phyloP scores from a whole-genome alignment of 2,797 vertebrate genomes.

The Myoxocephalus aenaeus region DNA sequence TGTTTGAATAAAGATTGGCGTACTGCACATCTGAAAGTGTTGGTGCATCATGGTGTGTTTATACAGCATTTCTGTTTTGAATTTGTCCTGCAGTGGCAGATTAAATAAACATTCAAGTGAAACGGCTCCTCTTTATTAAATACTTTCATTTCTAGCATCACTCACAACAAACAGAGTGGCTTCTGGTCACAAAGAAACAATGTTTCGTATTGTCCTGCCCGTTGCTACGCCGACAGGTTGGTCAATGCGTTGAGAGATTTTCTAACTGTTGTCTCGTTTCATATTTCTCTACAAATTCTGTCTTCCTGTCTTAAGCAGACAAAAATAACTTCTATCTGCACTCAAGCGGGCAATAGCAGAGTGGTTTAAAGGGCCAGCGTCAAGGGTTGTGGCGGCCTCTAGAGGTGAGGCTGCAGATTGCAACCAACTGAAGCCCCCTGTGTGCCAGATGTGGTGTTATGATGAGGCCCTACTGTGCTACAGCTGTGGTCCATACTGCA shows the following conservation, averaged over 20 bases:
- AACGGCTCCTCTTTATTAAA: neutral
- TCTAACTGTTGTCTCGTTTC: neutral
- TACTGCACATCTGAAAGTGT: neutral
- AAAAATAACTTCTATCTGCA: neutral
- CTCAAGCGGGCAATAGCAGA: neutral
- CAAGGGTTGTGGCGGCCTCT: neutral
- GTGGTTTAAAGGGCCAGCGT: neutral
- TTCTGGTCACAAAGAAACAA: neutral
- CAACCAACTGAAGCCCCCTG: neutral
- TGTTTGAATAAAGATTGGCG: no score
- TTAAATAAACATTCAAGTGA: conserved; percentile 2
- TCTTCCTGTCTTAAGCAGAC: neutral
- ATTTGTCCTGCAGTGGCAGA: neutral
- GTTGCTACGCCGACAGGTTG: neutral
- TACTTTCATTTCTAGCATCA: neutral
- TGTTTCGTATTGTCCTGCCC: neutral
- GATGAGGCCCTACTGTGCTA: neutral
- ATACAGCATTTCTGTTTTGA: neutral
- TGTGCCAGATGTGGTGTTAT: no score
- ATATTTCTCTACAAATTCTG: neutral
- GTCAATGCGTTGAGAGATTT: neutral
- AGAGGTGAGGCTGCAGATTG: neutral
- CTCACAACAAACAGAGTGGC: neutral
- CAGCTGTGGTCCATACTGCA: neutral
- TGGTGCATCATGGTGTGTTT: neutral